Evolutionary conservation across 1,140 invertebrate species (phyloP), one percentile per base, ranked within the genome.

Genomic region (Drosophila miranda): DNA sequence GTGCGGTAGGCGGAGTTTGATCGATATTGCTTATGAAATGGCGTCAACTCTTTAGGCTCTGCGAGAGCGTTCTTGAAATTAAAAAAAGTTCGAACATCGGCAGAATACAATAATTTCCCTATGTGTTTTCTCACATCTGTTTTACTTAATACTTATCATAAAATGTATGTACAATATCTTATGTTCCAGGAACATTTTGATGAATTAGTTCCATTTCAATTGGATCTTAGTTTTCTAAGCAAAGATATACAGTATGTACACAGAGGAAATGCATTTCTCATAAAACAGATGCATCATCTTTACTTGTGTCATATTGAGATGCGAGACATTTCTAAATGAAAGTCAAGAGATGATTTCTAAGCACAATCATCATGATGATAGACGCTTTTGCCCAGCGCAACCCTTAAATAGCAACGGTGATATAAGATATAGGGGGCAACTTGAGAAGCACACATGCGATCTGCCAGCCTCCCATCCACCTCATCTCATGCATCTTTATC

Each of bases 1-100:
- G 53, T 78, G n/a, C 21, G 56, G 69, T 68, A 71, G 84, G 84
- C 84, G 84, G 84, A 89, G 84, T 88, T 88, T 88, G 79, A 84
- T 88, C 84, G 70, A 88, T 88, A 88, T 53, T 82, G 66, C 71
- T 69, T 48, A 66, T 44, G 67, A 75, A 82, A 87, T 87, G 82
- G 82, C 83, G 83, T 78, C 71, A 71, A 83, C 71, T 81, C 73
- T 77, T 78, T 87, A 45, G 60, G 43, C 16, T 8, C 16, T 30
- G 8, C 4, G 49, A 23, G n/a, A 30, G 6, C 4, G 14, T 14
- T 1, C 8, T 14, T 50, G 13, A 1, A 9, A 6, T 9, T 9
- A 13, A 13, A 34, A 19, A 1, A 14, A 34, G 34, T 14, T 16
- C 9, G 8, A 51, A 34, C 19, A 34, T 30, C 26, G 13, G 21